Conservation (phyloP, 92 coral and sea anemone genomes). For the Micromussa lordhowensis region DNA sequence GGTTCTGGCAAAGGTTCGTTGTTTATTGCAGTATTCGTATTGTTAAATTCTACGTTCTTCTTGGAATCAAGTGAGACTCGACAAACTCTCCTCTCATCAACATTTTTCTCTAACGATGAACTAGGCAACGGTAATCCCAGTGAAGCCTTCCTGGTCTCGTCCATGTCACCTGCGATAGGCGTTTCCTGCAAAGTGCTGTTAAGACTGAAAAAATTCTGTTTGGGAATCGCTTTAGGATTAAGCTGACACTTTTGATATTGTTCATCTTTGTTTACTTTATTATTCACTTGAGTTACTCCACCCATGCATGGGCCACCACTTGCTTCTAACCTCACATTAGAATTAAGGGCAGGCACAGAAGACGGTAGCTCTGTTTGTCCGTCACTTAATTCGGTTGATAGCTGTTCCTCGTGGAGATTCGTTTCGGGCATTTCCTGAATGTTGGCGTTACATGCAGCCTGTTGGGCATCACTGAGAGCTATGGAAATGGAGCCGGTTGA, state of each 20-base stretch:
- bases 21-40: not conserved
- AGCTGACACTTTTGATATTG: not conserved
- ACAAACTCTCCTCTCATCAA: not conserved
- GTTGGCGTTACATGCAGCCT: not conserved
- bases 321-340: not conserved
- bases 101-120: not conserved
- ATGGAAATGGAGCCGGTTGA: not conserved
- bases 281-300: not conserved
- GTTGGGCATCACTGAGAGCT: not conserved
- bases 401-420: not conserved
- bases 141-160: not conserved
- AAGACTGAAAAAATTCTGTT: not conserved
- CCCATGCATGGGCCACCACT: not conserved
- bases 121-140: not conserved
- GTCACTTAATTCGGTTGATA: not conserved
- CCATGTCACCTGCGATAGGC: not conserved
- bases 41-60: not conserved
- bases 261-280: not conserved
- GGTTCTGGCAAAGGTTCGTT: slow-evolving; percentile 1
- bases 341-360: not conserved
- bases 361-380: not conserved
- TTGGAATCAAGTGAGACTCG: not conserved
- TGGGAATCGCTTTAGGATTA: not conserved
- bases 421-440: not conserved
- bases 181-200: not conserved